Conservation (phyloP, 1,140 invertebrate species). For the Diprion similis region DNA sequence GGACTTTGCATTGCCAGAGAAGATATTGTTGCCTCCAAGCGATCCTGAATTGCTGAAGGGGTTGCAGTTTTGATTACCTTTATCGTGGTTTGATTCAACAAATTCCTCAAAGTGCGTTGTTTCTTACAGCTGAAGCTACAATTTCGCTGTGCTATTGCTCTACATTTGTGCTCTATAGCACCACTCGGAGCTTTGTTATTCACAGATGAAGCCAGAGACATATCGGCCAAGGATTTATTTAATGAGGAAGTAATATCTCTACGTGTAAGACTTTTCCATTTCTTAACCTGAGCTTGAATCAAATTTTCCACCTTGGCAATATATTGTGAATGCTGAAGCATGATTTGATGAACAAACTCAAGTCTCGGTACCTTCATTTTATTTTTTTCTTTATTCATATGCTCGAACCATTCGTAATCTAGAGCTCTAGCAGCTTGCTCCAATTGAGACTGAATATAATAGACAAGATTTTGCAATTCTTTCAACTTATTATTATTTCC, state of each 20-base stretch:
- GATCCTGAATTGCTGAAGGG: constrained; percentile 48
- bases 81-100: constrained; percentile 42
- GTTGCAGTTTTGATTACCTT: constrained; percentile 43
- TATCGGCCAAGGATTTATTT: constrained; percentile 46
- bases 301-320: constrained; percentile 44
- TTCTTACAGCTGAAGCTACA: constrained; percentile 46
- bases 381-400: constrained; percentile 36
- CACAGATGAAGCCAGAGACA: constrained; percentile 29
- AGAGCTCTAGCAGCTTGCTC: constrained; percentile 53
- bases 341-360: constrained; percentile 55
- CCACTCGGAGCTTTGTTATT: constrained; percentile 31
- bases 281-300: constrained; percentile 40
- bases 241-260: constrained; percentile 33
- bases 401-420: constrained; percentile 53
- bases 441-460: constrained; percentile 57
- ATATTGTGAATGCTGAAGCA: constrained; percentile 50
- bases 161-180: constrained; percentile 50
- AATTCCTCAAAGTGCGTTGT: constrained; percentile 42
- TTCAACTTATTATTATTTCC: constrained; percentile 48
- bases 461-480: constrained; percentile 50
- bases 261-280: constrained; percentile 39
- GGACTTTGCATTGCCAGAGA: constrained; percentile 38
- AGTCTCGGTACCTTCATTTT: constrained; percentile 54
- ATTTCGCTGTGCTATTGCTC: constrained; percentile 45
- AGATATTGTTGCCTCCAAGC: constrained; percentile 50